Percentiles rank a stretch among this genome's conserved stretches.
Conservation (phyloP, 1,140 invertebrate species). For the Cyrtorhinus lividipennis region DNA sequence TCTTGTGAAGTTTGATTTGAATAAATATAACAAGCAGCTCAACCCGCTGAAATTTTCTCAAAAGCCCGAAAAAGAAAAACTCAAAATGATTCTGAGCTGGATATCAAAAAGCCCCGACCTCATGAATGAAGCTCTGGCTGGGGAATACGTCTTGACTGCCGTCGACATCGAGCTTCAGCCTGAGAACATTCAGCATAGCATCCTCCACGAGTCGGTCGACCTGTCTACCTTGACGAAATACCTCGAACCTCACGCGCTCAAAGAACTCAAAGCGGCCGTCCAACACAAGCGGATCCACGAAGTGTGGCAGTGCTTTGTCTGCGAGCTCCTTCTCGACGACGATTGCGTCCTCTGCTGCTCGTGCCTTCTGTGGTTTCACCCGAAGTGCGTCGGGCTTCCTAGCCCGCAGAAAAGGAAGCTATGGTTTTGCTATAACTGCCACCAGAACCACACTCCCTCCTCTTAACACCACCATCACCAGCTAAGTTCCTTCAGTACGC, state of each 20-base stretch:
- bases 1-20: constrained; percentile 1
- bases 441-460: background rate
- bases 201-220: constrained; percentile 6
- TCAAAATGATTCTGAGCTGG: constrained; percentile 7
- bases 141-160: background rate
- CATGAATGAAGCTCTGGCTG: background rate
- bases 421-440: constrained; percentile 12
- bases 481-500: too few relatives aligned
- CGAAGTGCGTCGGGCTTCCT: constrained; percentile 9
- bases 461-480: background rate
- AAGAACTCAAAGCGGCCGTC: background rate
- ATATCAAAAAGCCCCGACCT: constrained; percentile 4
- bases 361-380: constrained; percentile 13
- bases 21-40: background rate
- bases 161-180: background rate
- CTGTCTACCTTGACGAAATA: background rate
- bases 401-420: constrained; percentile 10
- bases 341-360: constrained; percentile 10
- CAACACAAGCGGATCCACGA: background rate
- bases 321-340: constrained; percentile 7
- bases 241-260: background rate
- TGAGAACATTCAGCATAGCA: constrained; percentile 3
- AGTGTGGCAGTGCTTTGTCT: constrained; percentile 9
- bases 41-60: constrained; percentile 5
- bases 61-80: background rate